Base-by-base conservation (phyloP, 2,113 vertebrate species). In the Oncorhynchus keta region DNA sequence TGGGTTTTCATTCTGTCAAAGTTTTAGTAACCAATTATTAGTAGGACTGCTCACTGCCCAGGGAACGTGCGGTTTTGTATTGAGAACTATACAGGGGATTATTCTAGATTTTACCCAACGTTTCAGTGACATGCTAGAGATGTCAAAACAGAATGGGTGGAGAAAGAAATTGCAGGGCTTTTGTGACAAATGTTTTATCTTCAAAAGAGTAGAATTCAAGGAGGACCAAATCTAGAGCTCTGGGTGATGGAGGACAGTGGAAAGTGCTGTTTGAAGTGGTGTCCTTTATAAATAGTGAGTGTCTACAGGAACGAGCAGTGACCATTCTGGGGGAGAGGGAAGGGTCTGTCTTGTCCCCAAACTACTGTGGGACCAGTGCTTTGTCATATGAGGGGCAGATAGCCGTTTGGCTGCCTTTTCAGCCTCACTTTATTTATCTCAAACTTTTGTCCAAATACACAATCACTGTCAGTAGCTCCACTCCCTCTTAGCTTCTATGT, bases 151-250 rank as follows among this genome's bases (percentile, higher is more conserved):
- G 39, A 30, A 30, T n/a, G 65, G 30, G 48, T 14, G 57, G 49
- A 26, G 59, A 74, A 61, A 79, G 59, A 67, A 14, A 76, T 35
- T 20, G 39, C 39, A 45, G 39, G 39, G 39, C 49, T 79, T 59
- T 73, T 70, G 75, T 64, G 35, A 45, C 45, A 14, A 72, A 71
- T 48, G 72, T 80, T 80, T 81, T 68, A 76, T 76, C 79, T 81
- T 77, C 68, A 78, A 66, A 45, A 11, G 39, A 45, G 39, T 45
- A 11, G 9, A 45, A 11, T 45, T 51, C 70, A 28, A 57, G 13
- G 61, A 66, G 65, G 77, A 76, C 72, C 48, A 79, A 79, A 79
- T 62, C 72, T 5, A 67, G 16, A 24, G 71, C 81, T 76, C 7
- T 26, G 9, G 45, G 72, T 24, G 28, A 73, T 48, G 39, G 55